Evolutionary conservation across 2,113 vertebrate species (phyloP), one percentile per base, ranked within the genome.

Genomic region (Xiphophorus couchianus): DNA sequence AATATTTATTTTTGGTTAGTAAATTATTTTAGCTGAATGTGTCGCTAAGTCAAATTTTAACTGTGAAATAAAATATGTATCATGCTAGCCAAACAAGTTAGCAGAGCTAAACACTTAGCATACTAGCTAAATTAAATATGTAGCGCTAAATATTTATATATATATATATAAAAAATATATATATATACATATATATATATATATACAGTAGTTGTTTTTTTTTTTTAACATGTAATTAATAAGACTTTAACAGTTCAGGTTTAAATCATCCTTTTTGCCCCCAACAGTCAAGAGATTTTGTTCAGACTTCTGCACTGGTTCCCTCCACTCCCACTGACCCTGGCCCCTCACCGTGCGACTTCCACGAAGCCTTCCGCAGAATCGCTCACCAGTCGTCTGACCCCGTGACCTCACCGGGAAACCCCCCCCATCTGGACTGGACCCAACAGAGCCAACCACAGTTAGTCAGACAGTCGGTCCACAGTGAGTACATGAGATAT

Each of bases 401-500:
- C 86, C 81, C 73, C 0, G 2, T 28, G 64, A 88, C 81, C 71
- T 48, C 73, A 63, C 27, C 76, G 48, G 51, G 78, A 66, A 81
- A 76, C 61, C 4, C 48, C 37, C 70, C 70, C 76, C 81, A 62
- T 25, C 69, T n/a, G 60, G 58, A 71, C 61, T 17, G 66, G 58
- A 42, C 27, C 31, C 2, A 61, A 33, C 25, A 69, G 66, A 81
- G 73, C 65, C 72, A 7, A 44, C 62, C 65, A 1, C 79, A 67
- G 68, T 89, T 83, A 86, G 51, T 86, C 84, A 87, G 82, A 81
- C 9, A 75, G 62, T 19, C 78, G 7, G 12, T n/a, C 66, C 58
- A 60, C 77, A 68, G 58, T 78, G 83, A 78, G 71, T 72, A 78
- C 84, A 84, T 69, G 28, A 78, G 82, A 87, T 85, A 78, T 37